Evolutionary conservation across 2,797 vertebrate genomes (phyloP).

Genomic region (Rhinichthys osculus): DNA sequence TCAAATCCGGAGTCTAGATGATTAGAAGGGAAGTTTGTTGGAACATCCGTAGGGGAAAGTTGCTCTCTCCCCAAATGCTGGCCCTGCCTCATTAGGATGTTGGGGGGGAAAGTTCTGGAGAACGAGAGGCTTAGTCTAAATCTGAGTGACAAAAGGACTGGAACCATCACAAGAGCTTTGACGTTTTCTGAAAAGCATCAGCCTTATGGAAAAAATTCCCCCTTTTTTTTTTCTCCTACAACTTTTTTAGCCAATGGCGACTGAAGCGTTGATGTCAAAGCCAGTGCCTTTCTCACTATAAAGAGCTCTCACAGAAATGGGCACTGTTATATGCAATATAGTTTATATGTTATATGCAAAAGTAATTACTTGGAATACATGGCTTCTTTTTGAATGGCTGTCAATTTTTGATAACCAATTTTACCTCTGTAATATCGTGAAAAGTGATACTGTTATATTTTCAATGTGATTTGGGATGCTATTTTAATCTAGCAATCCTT

Average conservation of each 20-base stretch:
- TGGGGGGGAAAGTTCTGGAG: constrained; percentile 50
- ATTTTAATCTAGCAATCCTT: background rate
- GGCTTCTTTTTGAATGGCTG: background rate
- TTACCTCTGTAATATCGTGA: no score
- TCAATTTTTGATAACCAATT: background rate
- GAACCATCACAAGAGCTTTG: constrained; percentile 34
- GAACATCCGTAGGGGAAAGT: constrained; percentile 67
- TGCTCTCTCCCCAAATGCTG: constrained; percentile 58
- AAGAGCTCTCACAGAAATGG: constrained; percentile 1
- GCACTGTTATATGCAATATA: no score
- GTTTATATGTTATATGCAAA: background rate
- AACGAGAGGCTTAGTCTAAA: constrained; percentile 58
- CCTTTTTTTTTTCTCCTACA: background rate
- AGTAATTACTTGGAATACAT: background rate
- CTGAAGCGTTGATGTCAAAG: background rate
- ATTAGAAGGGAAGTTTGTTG: constrained; percentile 71
- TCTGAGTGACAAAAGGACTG: constrained; percentile 54
- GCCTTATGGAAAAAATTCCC: background rate
- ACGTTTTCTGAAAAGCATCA: constrained; percentile 33
- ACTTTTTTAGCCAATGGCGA: background rate
- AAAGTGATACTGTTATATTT: background rate
- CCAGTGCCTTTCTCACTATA: background rate
- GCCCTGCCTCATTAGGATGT: constrained; percentile 72
- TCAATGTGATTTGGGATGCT: background rate
- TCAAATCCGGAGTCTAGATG: constrained; percentile 63